Base-by-base conservation (phyloP, 2,888 invertebrate genomes). In the Lasioglossum lativentre region DNA sequence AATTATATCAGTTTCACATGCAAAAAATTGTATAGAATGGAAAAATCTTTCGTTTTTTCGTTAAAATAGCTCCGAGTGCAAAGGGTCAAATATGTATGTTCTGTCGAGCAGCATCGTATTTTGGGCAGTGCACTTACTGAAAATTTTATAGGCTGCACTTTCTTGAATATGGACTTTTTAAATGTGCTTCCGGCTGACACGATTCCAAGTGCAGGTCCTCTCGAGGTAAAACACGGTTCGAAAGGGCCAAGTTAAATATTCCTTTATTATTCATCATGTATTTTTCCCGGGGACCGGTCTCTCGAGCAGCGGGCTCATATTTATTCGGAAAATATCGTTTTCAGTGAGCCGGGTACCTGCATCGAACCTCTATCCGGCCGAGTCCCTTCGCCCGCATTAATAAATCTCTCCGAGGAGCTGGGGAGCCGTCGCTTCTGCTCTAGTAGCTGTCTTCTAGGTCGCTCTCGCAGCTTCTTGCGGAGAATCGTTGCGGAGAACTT, bases 221-320 rank as follows among this genome's bases (percentile, higher is more conserved):
- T 27, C 14, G 27, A 27, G 27, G 14, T 12, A 14, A 30, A n/a
- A 27, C 1, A 63, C 56, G 63, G 14, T 27, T 14, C 63, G 14
- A 30, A 30, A 19, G 14, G 47, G 23, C n/a, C 14, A 0, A 1
- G 30, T 80, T 59, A 23, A 80, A 47, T 23, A 34, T 79, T 56
- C 19, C 68, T 76, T 74, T 68, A 84, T 84, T 80, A 85, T 76
- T 78, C 85, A 75, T n/a, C 19, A 12, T n/a, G 34, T 27, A 59
- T 63, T 40, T 38, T 59, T 30, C 71, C 71, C 16, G 42, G 23
- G 8, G 34, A 34, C 16, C 16, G 14, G 19, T 16, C n/a, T 34
- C 10, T 3, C 42, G 12, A 10, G 66, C 63, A 47, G 16, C 47
- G 30, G 14, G 70, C 40, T 66, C 68, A 42, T 76, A 74, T 85